Evolutionary conservation across 1,140 invertebrate genomes (phyloP).

Genomic region (Lasioglossum baleicum): DNA sequence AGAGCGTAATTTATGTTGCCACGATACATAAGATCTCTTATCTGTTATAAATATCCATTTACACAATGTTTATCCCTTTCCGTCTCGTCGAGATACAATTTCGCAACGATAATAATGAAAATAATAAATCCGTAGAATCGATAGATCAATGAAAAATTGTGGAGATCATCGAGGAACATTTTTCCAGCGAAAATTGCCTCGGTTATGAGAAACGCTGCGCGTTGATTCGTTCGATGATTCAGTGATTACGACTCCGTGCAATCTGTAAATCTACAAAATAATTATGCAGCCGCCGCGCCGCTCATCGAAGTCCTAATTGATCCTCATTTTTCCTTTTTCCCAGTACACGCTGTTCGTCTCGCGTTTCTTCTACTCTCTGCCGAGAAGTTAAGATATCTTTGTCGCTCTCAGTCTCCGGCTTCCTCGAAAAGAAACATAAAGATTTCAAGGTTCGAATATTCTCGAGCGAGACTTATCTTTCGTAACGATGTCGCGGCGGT

Average conservation of each 20-base stretch:
- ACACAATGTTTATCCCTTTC: neutral
- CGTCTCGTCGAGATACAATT: too few relatives aligned
- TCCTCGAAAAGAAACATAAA: too few relatives aligned
- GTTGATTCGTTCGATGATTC: neutral
- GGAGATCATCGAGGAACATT: too few relatives aligned
- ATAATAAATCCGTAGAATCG: neutral
- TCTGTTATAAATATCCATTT: neutral
- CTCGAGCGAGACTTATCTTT: too few relatives aligned
- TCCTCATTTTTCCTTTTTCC: slow-evolving; percentile 22
- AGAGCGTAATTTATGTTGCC: slow-evolving; percentile 34
- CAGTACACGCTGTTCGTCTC: neutral
- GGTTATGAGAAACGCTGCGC: neutral
- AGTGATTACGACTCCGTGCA: neutral
- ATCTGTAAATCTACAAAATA: slow-evolving; percentile 26
- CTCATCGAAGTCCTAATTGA: slow-evolving; percentile 13
- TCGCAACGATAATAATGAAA: neutral
- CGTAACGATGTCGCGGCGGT: too few relatives aligned
- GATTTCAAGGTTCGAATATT: too few relatives aligned
- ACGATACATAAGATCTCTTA: neutral
- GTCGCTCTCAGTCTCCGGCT: too few relatives aligned
- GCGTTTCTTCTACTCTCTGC: neutral
- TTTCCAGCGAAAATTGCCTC: neutral
- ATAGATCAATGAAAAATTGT: too few relatives aligned
- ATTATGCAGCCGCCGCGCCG: slow-evolving; percentile 8
- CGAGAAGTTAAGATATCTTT: neutral